Evolutionary conservation across 1,140 invertebrate genomes (phyloP), one percentile per base, ranked within the genome.

Genomic region (Caenorhabditis remanei): DNA sequence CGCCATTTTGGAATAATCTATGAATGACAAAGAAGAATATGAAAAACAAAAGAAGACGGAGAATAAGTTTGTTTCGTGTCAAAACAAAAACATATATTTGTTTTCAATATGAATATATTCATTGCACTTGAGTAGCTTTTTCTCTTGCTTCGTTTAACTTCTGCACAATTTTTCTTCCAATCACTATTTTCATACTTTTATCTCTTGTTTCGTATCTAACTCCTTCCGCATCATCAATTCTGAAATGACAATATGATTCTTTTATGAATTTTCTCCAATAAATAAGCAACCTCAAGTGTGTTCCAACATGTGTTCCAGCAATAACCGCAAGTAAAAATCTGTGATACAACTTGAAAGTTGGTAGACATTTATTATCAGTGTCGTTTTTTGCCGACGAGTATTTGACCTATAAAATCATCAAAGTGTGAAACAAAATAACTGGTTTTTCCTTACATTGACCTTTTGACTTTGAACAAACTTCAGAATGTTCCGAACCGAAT

Each of bases 171-270:
- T 86, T 56, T 61, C 89, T 41, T 21, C 79, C 65, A 41, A 90
- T 41, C 19, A 90, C 87, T 21, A 90, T 87, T 41, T 79, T 83
- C 48, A 90, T 90, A 24, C 53, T 48, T 84, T 87, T 90, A 63
- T 90, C 89, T 21, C 89, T 40, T 65, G 89, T 90, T 56, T 90
- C 89, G 56, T 89, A 89, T n/a, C 88, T 84, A 32, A 85, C 85
- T 75, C 89, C 89, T 53, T 90, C 89, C 8, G 90, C 87, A 53
- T 90, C 88, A 65, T 90, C 89, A 46, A 90, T 89, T 83, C 89
- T 89, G 43, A 85, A 89, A 32, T 41, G 11, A 50, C 13, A 41
- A 32, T 63, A 40, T 67, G 11, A 24, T 19, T 48, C 3, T 48
- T 67, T 85, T 16, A 46, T 48, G 9, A 6, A 14, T 85, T 24